phyloP scores from a whole-genome alignment of 2,113 vertebrate species.

The Furnarius figulus region DNA sequence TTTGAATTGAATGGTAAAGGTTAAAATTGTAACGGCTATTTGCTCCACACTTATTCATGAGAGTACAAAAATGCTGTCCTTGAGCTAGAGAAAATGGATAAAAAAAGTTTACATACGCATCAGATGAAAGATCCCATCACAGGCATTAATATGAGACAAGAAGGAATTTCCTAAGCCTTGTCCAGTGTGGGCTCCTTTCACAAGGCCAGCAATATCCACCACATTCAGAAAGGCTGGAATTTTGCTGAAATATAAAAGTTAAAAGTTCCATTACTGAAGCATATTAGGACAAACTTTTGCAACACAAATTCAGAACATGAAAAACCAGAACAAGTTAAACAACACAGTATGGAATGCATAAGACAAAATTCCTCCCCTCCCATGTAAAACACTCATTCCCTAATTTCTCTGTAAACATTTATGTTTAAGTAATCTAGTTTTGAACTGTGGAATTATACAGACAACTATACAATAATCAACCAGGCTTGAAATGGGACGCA shows the following conservation, averaged over 20 bases:
- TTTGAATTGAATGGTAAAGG: neutral
- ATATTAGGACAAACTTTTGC: neutral
- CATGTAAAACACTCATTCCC: neutral
- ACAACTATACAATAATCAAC: neutral
- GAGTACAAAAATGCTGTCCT: neutral
- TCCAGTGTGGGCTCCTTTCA: conserved; percentile 94
- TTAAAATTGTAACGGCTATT: neutral
- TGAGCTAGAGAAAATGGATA: neutral
- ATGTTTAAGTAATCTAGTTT: neutral
- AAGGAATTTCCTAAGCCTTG: conserved; percentile 98
- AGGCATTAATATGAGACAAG: conserved; percentile 97
- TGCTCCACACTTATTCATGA: neutral
- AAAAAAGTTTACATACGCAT: conserved; percentile 84
- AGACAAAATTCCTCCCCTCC: neutral
- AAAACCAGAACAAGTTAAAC: neutral
- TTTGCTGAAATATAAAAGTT: conserved; percentile 84
- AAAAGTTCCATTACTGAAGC: conserved; percentile 24
- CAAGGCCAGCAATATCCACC: conserved; percentile 97
- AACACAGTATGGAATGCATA: neutral
- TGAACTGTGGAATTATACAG: neutral
- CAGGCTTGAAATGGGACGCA: neutral
- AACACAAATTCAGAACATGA: neutral
- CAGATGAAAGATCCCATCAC: conserved; percentile 96
- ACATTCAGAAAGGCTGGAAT: conserved; percentile 97
- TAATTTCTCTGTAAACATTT: neutral